Conservation (phyloP, 2,888 invertebrate species). For the Ormyrus pomaceus region DNA sequence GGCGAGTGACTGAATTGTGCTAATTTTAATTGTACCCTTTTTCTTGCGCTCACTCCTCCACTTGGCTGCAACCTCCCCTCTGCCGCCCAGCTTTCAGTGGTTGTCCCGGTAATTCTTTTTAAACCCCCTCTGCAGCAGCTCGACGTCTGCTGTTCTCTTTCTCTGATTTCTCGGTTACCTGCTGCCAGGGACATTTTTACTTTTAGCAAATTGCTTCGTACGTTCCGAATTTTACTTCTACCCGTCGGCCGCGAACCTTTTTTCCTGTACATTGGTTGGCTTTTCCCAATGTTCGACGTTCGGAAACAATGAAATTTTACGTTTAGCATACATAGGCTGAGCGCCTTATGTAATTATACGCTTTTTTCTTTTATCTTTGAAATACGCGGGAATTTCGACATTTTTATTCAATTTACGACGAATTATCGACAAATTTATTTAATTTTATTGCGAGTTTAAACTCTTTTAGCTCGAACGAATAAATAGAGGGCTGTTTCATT, state of each 20-base stretch:
- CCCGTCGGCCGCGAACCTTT: slow-evolving; percentile 1
- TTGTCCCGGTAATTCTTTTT: slow-evolving; percentile 27
- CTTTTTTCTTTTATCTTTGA: background rate
- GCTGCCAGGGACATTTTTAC: slow-evolving; percentile 60
- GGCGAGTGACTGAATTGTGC: slow-evolving; percentile 71
- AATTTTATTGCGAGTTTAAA: slow-evolving; percentile 23
- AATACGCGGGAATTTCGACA: slow-evolving; percentile 6
- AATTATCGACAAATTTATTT: slow-evolving; percentile 24
- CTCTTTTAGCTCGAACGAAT: slow-evolving; percentile 1
- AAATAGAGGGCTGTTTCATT: slow-evolving; percentile 6
- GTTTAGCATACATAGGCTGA: slow-evolving; percentile 15
- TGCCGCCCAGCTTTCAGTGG: background rate
- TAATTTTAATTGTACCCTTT: slow-evolving; percentile 73
- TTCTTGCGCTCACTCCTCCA: slow-evolving; percentile 31
- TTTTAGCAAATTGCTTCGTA: slow-evolving; percentile 56
- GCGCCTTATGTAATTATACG: slow-evolving; percentile 29
- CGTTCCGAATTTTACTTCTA: slow-evolving; percentile 38
- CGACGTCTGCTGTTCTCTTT: no score
- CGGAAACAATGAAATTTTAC: slow-evolving; percentile 44
- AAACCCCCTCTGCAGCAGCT: background rate
- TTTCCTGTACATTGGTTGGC: slow-evolving; percentile 13
- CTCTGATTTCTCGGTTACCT: slow-evolving; percentile 60
- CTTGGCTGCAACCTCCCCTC: slow-evolving; percentile 19
- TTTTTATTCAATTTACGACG: no score
- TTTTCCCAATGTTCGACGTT: slow-evolving; percentile 39